Evolutionary conservation across 2,113 vertebrate species (phyloP), one percentile per base, ranked within the genome.

Genomic region (Merops nubicus): DNA sequence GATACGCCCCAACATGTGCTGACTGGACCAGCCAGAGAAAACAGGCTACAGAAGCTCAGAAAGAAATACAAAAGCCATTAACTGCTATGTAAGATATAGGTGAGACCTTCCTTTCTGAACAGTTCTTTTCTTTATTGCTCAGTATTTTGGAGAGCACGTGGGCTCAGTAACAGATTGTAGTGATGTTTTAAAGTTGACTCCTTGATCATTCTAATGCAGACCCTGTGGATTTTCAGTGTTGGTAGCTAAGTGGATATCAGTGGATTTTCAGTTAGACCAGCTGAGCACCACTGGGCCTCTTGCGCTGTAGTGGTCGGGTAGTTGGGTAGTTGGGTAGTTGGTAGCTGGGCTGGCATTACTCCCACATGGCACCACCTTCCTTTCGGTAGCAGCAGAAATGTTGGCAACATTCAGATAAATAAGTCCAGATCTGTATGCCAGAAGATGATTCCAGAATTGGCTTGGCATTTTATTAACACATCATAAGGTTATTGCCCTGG

Each of bases 1-100:
- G 85, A 94, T 83, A 60, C 81, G 54, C 85, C 96, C 88, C 84
- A 94, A 85, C 93, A 85, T 60, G 86, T 85, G 63, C 91, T 94
- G 89, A 82, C 3, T 3, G 65, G 57, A 82, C 67, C 56, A 88
- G 60, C 51, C 0, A 0, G 64, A 95, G 89, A 91, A 95, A 79
- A 84, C 18, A 0, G 0, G 76, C 68, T 91, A 84, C 42, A 75
- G 75, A 82, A 88, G 38, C 82, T 93, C 79, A 80, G 42, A 28
- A 38, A 89, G 73, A 95, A 92, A 89, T 81, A 84, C 68, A 93
- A 68, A 85, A 95, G 38, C 43, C 80, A 51, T 67, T 85, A 54
- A 69, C 64, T 84, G 36, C 43, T 88, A 14, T 34, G 26, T 63
- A 69, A 90, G 67, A 15, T 73, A 86, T 57, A 38, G 47, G 59